Evolutionary conservation across 1,140 invertebrate species (phyloP).

Genomic region (Macrosteles quadrilineatus): DNA sequence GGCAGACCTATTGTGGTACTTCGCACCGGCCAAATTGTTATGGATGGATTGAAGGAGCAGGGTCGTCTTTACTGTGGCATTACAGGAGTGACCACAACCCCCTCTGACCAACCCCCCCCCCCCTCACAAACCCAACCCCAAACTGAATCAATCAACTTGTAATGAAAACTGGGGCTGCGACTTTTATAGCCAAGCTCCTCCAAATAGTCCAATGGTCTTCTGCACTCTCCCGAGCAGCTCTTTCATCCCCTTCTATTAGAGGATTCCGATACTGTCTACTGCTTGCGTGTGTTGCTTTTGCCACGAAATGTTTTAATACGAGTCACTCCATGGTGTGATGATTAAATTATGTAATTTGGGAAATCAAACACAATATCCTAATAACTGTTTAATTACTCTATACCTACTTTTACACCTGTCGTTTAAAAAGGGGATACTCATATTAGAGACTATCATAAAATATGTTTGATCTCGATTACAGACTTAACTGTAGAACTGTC

Average conservation of each 20-base stretch:
- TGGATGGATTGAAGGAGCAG: slow-evolving; percentile 11
- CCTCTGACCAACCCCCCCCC: background rate
- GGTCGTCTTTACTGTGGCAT: slow-evolving; percentile 2
- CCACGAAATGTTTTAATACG: too few relatives aligned
- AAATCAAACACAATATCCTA: too few relatives aligned
- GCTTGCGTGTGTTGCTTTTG: too few relatives aligned
- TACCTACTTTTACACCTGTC: too few relatives aligned
- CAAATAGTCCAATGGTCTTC: background rate
- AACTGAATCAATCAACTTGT: slow-evolving; percentile 22
- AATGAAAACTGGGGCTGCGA: slow-evolving; percentile 23
- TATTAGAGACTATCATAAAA: too few relatives aligned
- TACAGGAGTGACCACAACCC: slow-evolving; percentile 10
- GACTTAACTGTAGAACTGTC: too few relatives aligned
- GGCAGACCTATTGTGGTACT: background rate
- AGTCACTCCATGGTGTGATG: too few relatives aligned
- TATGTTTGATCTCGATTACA: too few relatives aligned
- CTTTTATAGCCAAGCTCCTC: slow-evolving; percentile 18
- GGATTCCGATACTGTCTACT: background rate
- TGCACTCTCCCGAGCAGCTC: background rate
- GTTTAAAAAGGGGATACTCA: too few relatives aligned
- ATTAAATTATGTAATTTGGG: too few relatives aligned
- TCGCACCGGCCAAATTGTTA: slow-evolving; percentile 4
- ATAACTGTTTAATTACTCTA: too few relatives aligned
- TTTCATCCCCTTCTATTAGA: slow-evolving; percentile 10
- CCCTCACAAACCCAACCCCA: background rate